Conservation (phyloP, 2,797 vertebrate genomes). For the Myotis pilosus region DNA sequence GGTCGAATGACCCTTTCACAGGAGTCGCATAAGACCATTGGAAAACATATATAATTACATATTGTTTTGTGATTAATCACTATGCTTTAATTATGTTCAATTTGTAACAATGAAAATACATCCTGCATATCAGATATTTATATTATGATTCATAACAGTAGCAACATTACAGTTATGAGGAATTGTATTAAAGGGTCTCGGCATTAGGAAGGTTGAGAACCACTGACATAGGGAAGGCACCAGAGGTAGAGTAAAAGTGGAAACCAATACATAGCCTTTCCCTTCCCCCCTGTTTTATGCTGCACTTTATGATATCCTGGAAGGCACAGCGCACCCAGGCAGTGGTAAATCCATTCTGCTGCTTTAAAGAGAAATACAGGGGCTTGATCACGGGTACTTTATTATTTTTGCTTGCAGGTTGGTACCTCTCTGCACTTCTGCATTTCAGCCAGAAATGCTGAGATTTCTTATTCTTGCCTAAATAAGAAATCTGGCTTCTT, state of each 20-base stretch:
- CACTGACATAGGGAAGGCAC: background rate
- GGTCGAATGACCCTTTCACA: no score
- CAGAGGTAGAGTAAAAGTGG: background rate
- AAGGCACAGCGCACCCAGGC: background rate
- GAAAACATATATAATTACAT: no score
- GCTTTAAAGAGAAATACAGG: background rate
- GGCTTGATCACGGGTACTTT: background rate
- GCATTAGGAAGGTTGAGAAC: no score
- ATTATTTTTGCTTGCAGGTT: conserved; percentile 37
- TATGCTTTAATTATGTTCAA: no score
- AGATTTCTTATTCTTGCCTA: background rate
- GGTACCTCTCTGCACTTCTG: conserved; percentile 46
- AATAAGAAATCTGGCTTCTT: background rate
- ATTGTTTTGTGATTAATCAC: no score
- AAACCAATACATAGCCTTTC: background rate
- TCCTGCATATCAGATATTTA: no score
- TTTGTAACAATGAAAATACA: no score
- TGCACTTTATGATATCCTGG: conserved; percentile 24
- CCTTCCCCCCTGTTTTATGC: background rate
- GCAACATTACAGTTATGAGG: no score
- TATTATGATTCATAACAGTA: no score
- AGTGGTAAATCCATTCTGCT: conserved; percentile 46
- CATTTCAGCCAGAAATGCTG: conserved; percentile 42
- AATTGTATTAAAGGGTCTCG: no score
- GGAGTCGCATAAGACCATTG: no score